A percentile compares a stretch with the other conserved stretches of the same genome.
Evolutionary conservation across 1,140 invertebrate species (phyloP).

Genomic region (Bombus fervidus): DNA sequence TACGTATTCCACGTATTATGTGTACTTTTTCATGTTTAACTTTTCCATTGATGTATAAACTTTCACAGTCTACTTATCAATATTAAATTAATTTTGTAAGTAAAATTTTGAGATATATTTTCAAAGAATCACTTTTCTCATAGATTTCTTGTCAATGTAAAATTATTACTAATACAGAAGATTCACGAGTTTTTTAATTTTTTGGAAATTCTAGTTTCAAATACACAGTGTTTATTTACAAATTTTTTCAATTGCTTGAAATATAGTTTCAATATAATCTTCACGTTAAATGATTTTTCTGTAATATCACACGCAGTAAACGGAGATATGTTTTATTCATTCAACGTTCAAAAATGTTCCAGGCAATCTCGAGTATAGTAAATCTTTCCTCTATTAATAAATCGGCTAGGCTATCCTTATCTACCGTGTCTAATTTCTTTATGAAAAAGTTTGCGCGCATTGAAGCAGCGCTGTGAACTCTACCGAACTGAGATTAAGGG

Average conservation of each 20-base stretch:
- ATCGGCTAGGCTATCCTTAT: background rate
- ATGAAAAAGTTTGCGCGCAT: background rate
- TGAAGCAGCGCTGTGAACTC: background rate
- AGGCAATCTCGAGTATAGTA: background rate
- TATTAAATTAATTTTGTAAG: no score
- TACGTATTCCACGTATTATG: background rate
- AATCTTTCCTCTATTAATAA: background rate
- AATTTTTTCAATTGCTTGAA: background rate
- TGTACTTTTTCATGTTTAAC: background rate
- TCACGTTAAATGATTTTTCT: background rate
- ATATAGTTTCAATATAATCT: background rate
- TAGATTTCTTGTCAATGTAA: no score
- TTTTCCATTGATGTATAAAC: background rate
- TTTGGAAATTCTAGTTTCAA: background rate
- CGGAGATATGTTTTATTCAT: background rate
- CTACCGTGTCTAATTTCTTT: background rate
- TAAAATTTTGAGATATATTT: no score
- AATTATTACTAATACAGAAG: background rate
- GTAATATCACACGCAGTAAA: background rate
- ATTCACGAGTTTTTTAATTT: background rate
- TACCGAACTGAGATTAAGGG: conserved; percentile 28
- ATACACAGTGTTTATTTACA: background rate
- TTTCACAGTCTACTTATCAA: no score
- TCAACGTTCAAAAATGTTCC: background rate
- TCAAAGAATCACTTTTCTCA: no score